Conservation (phyloP, 2,888 invertebrate species). For the Ceramica pisi region DNA sequence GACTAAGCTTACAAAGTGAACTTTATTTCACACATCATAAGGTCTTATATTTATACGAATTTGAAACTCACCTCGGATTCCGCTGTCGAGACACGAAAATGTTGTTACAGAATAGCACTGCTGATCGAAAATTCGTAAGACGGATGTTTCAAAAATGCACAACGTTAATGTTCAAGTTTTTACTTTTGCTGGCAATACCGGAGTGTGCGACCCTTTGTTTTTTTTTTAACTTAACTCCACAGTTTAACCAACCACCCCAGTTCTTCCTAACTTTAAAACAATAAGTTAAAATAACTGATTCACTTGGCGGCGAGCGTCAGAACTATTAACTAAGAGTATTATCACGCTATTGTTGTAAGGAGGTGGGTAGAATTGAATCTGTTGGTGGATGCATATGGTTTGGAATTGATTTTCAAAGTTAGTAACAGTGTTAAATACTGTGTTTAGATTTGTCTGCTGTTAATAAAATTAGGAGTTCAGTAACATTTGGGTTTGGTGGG, state of each 20-base stretch:
- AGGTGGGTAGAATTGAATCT: slow-evolving; percentile 30
- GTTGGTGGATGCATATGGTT: slow-evolving; percentile 17
- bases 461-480: background rate
- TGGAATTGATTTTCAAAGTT: slow-evolving; percentile 22
- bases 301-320: slow-evolving; percentile 24
- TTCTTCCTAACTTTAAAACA: slow-evolving; percentile 49
- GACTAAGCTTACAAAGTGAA: too few relatives aligned
- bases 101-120: too few relatives aligned
- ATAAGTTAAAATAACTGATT: slow-evolving; percentile 58
- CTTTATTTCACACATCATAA: too few relatives aligned
- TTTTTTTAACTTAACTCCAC: slow-evolving; percentile 18
- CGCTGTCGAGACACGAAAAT: too few relatives aligned
- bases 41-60: too few relatives aligned
- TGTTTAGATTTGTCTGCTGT: background rate
- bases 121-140: too few relatives aligned
- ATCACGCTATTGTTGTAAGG: slow-evolving; percentile 46
- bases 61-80: too few relatives aligned
- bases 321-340: slow-evolving; percentile 59
- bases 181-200: too few relatives aligned
- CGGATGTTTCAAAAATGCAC: too few relatives aligned
- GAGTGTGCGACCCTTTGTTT: too few relatives aligned
- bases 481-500: too few relatives aligned
- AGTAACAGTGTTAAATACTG: background rate
- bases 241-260: background rate
- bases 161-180: too few relatives aligned